A percentile compares a stretch with the other conserved stretches of the same genome.
Evolutionary conservation across 92 coral and sea anemone species (phyloP).

Genomic region (Siderastrea siderea): DNA sequence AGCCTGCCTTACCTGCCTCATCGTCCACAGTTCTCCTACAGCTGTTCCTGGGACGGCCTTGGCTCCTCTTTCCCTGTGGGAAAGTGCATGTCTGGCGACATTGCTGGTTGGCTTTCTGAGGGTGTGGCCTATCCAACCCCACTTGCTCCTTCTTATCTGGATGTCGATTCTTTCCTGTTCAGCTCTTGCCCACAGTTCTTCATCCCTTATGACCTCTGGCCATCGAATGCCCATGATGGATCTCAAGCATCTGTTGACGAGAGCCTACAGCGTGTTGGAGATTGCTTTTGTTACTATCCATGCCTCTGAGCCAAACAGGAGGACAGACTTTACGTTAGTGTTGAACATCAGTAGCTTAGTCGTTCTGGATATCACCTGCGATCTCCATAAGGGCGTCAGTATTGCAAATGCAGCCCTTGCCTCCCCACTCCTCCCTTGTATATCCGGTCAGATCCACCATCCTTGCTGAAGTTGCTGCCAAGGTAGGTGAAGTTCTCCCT

Average conservation of each 20-base stretch:
- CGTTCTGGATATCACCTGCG: background rate
- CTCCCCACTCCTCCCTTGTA: background rate
- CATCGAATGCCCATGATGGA: background rate
- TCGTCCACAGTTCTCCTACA: no score
- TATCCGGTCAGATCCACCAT: background rate
- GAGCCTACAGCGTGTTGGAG: background rate
- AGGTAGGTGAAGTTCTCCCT: slow-evolving; percentile 11
- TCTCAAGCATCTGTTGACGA: background rate
- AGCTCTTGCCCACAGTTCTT: slow-evolving; percentile 1
- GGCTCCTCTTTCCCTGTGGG: slow-evolving; percentile 5
- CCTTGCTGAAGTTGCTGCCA: background rate
- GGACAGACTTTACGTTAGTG: background rate
- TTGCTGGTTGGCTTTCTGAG: slow-evolving; percentile 11
- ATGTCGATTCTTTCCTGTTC: background rate
- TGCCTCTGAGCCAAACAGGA: slow-evolving; percentile 10
- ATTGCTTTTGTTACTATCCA: slow-evolving; percentile 3
- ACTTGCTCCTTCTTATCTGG: slow-evolving; percentile 18
- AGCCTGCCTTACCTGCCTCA: no score
- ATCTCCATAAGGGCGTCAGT: background rate
- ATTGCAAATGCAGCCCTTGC: background rate
- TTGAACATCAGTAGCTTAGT: slow-evolving; percentile 9
- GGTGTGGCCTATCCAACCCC: slow-evolving; percentile 19
- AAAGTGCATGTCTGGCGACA: slow-evolving; percentile 6
- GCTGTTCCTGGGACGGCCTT: background rate
- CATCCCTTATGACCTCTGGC: background rate